Percentiles rank a stretch among this genome's conserved stretches.
These are phyloP conservation scores for Antechinus stuartii DNA, from an alignment of 2,113 vertebrate species.

Conservation along the genomic window DNA sequence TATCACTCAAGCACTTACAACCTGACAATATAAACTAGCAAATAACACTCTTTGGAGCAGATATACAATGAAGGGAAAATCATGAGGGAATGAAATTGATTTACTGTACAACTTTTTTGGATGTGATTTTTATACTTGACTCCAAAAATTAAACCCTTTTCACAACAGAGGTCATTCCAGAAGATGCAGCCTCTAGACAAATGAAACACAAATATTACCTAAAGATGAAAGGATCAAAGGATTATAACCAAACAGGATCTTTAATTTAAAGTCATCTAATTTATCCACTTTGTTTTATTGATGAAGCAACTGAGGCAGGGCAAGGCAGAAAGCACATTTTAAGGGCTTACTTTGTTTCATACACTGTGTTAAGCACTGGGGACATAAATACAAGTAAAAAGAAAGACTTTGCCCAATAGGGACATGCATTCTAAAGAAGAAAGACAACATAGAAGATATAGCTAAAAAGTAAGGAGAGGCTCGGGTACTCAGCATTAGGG, in stretches of 20 bases:
- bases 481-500: neutral
- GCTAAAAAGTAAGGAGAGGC: neutral
- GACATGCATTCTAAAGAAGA: neutral
- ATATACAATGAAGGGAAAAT: neutral
- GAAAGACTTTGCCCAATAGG: neutral
- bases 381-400: neutral
- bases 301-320: neutral
- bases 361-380: neutral
- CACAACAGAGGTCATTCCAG: slow-evolving; percentile 20
- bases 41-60: neutral
- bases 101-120: neutral
- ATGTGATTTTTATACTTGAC: slow-evolving; percentile 1
- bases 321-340: neutral
- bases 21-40: neutral
- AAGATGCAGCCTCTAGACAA: neutral
- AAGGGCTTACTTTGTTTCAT: neutral
- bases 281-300: neutral
- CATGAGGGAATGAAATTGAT: neutral
- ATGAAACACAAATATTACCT: slow-evolving; percentile 9
- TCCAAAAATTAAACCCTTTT: slow-evolving; percentile 9
- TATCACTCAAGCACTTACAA: neutral
- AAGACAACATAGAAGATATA: neutral
- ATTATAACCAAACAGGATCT: neutral
- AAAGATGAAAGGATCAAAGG: neutral
- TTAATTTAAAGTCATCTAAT: neutral